Base-by-base conservation (phyloP, 2,888 invertebrate species). In the Ophion obscuratus region DNA sequence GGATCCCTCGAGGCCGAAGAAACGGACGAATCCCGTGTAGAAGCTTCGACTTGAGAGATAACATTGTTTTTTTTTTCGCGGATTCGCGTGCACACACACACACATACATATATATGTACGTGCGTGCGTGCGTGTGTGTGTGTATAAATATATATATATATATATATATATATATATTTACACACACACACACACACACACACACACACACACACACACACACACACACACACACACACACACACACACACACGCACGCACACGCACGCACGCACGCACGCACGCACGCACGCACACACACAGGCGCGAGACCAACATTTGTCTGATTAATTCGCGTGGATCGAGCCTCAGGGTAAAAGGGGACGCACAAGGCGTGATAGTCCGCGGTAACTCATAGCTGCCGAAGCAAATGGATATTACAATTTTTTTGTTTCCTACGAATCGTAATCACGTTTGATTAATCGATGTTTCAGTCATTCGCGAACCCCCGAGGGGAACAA, bases 1-100 rank as follows among this genome's bases (percentile, higher is more conserved):
- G 27, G 6, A 53, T 77, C 67, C 20, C 44, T 62, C 31, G 36
- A n/a, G 80, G n/a, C 67, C 64, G 57, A 67, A 86, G 67, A 81
- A 76, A 78, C 61, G 47, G 44, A 40, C 27, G 31, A 59, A 17
- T 27, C 20, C 20, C 62, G 67, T 36, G 27, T 36, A 59, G 77
- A 36, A 76, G 61, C 66, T 83, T 76, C 44, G 17, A 66, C 31
- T 53, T 24, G 20, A 73, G 36, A 78, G 64, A 77, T 77, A 71
- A 71, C 59, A 17, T 31, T 20, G 24, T 31, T 20, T 4, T 57
- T 62, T 53, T 47, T 66, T 24, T 40, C 53, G 1, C 53, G 53
- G 14, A 53, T 53, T 4, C 53, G 17, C 53, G 53, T 53, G 11
- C 24, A 24, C 24, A 24, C 24, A 24, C 24, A 24, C 53, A 53